Evolutionary conservation across 2,113 vertebrate genomes (phyloP).

Genomic region (Sceloporus tristichus): DNA sequence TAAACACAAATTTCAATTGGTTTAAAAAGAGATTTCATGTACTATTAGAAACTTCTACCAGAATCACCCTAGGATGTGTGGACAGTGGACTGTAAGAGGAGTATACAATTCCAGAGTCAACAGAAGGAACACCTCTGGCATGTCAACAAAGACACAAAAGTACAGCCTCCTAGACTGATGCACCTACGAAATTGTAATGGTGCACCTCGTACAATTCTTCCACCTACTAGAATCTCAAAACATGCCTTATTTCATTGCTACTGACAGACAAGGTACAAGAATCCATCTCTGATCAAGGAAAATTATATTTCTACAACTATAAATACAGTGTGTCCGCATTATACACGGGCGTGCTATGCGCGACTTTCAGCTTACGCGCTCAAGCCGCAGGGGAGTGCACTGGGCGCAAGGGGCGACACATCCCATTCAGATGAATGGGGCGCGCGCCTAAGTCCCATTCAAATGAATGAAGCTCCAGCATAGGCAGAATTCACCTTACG

Average conservation of each 20-base stretch:
- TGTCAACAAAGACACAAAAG: conserved; percentile 5
- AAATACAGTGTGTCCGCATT: too few relatives aligned
- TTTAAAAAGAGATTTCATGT: neutral
- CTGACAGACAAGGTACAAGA: neutral
- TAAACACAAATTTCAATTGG: neutral
- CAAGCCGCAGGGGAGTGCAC: too few relatives aligned
- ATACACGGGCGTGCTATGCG: too few relatives aligned
- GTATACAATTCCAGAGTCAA: conserved; percentile 16
- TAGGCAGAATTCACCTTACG: too few relatives aligned
- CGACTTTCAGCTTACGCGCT: too few relatives aligned
- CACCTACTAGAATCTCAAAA: neutral
- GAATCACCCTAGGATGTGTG: neutral
- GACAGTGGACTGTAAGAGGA: neutral
- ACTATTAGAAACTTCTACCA: neutral
- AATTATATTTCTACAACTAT: neutral
- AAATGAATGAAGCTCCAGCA: too few relatives aligned
- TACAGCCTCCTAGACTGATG: neutral
- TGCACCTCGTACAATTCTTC: neutral
- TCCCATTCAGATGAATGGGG: too few relatives aligned
- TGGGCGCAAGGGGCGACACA: too few relatives aligned
- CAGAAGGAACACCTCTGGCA: neutral
- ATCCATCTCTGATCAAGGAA: neutral
- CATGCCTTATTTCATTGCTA: neutral
- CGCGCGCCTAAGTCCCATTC: too few relatives aligned
- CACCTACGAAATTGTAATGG: neutral